Percentiles rank a stretch among this genome's conserved stretches.
phyloP scores from a whole-genome alignment of 2,888 invertebrate species.

The Lottia scabra region DNA sequence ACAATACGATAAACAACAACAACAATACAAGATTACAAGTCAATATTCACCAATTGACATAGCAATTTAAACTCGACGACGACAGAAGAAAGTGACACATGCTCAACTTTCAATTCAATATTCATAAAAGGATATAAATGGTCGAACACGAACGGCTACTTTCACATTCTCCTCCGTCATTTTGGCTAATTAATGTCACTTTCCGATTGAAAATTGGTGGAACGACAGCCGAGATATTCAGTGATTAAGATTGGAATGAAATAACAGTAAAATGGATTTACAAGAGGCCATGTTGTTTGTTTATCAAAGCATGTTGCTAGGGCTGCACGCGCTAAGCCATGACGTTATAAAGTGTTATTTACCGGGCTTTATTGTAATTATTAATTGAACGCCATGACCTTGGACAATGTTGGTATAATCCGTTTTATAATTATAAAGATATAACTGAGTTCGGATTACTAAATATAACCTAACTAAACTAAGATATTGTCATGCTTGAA shows the following conservation, averaged over 20 bases:
- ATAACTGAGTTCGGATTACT: too few species aligned
- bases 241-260: neutral
- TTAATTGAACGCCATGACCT: too few species aligned
- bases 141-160: slow-evolving; percentile 73
- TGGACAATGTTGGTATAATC: too few species aligned
- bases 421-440: too few species aligned
- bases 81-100: too few species aligned
- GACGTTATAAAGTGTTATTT: neutral
- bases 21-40: too few species aligned
- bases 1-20: too few species aligned
- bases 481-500: too few species aligned
- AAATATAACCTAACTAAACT: too few species aligned
- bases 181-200: neutral
- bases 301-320: neutral
- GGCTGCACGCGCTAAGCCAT: neutral
- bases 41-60: too few species aligned
- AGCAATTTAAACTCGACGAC: too few species aligned
- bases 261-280: neutral
- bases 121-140: slow-evolving; percentile 70
- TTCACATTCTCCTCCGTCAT: slow-evolving; percentile 71
- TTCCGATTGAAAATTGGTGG: neutral
- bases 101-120: neutral
- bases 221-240: neutral
- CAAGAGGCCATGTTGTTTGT: neutral
- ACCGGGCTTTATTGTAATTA: too few species aligned